phyloP scores from a whole-genome alignment of 30 jellyfish, hydroid and myxozoan species.

The Nemopilema nomurai region DNA sequence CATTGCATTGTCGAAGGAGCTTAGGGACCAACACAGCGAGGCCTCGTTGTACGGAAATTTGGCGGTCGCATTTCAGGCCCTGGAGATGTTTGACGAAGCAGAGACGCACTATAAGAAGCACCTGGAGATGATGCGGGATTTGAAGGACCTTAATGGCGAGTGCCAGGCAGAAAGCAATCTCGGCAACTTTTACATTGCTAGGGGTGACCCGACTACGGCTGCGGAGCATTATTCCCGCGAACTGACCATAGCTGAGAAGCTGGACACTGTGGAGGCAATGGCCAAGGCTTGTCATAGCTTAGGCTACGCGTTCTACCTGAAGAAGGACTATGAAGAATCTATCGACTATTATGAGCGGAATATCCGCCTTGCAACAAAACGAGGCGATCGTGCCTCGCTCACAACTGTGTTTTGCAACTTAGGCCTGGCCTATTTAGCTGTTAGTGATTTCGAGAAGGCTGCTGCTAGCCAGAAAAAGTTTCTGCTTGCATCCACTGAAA shows the following conservation, averaged over 20 bases:
- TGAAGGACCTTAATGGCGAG: slow-evolving; percentile 72
- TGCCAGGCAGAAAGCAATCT: slow-evolving; percentile 94
- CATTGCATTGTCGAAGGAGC: slow-evolving; percentile 68
- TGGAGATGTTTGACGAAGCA: slow-evolving; percentile 78
- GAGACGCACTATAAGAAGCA: slow-evolving; percentile 77
- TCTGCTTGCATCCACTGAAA: slow-evolving; percentile 82
- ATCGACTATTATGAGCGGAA: slow-evolving; percentile 77
- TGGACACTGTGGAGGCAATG: slow-evolving; percentile 54
- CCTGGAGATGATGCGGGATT: slow-evolving; percentile 59
- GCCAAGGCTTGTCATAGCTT: slow-evolving; percentile 93
- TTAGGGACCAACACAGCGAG: slow-evolving; percentile 71
- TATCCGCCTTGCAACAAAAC: slow-evolving; percentile 71
- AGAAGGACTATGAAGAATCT: slow-evolving; percentile 63
- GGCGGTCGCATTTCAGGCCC: slow-evolving; percentile 95
- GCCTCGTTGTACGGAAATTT: slow-evolving; percentile 91
- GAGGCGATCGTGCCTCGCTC: slow-evolving; percentile 59
- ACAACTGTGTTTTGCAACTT: slow-evolving; percentile 78
- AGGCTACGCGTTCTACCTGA: slow-evolving; percentile 73
- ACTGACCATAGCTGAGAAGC: slow-evolving; percentile 73
- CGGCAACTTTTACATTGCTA: slow-evolving; percentile 79
- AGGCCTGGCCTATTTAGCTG: slow-evolving; percentile 90
- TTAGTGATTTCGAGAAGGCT: slow-evolving; percentile 75
- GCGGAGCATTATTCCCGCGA: slow-evolving; percentile 67
- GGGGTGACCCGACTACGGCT: slow-evolving; percentile 63
- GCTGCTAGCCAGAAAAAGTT: slow-evolving; percentile 83